Evolutionary conservation across 2,888 invertebrate genomes (phyloP).

Genomic region (Drosophila mayaguana): DNA sequence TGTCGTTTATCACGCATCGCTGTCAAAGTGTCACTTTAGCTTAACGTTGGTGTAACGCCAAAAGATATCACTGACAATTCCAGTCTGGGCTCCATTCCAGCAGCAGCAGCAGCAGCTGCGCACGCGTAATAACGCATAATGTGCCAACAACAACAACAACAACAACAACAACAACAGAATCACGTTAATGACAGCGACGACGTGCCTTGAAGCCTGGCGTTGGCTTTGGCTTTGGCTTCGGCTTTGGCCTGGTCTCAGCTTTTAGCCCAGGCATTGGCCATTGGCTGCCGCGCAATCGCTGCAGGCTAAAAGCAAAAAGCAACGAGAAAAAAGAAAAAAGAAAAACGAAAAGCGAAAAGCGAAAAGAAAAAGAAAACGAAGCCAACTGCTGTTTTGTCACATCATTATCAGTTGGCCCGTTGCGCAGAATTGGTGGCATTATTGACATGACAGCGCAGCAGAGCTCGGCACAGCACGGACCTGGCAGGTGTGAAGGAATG

Average conservation of each 20-base stretch:
- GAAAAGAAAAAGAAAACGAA: conserved; percentile 25
- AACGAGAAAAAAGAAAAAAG: conserved; percentile 11
- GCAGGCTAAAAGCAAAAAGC: conserved; percentile 24
- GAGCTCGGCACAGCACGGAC: conserved; percentile 37
- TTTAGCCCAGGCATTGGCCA: conserved; percentile 24
- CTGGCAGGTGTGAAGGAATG: conserved; percentile 77
- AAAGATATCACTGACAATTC: conserved; percentile 66
- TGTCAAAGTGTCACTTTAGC: conserved; percentile 83
- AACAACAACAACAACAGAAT: conserved; percentile 44
- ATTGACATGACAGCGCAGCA: conserved; percentile 71
- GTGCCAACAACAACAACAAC: conserved; percentile 30
- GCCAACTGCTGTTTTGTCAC: conserved; percentile 79
- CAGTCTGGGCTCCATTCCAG: conserved; percentile 24
- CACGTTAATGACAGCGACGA: conserved; percentile 78
- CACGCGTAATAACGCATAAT: conserved; percentile 9
- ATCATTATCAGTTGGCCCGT: conserved; percentile 73
- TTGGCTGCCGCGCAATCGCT: conserved; percentile 25
- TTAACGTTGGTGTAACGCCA: conserved; percentile 71
- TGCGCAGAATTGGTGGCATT: conserved; percentile 71
- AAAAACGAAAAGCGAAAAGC: conserved; percentile 20
- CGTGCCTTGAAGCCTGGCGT: conserved; percentile 47
- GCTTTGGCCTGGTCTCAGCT: conserved; percentile 16
- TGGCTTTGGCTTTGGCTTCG: conserved; percentile 1
- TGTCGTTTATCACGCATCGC: conserved; percentile 84
- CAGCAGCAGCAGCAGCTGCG: conserved; percentile 8